Evolutionary conservation across 2,797 vertebrate species (phyloP).

Genomic region (Apogon talboti): DNA sequence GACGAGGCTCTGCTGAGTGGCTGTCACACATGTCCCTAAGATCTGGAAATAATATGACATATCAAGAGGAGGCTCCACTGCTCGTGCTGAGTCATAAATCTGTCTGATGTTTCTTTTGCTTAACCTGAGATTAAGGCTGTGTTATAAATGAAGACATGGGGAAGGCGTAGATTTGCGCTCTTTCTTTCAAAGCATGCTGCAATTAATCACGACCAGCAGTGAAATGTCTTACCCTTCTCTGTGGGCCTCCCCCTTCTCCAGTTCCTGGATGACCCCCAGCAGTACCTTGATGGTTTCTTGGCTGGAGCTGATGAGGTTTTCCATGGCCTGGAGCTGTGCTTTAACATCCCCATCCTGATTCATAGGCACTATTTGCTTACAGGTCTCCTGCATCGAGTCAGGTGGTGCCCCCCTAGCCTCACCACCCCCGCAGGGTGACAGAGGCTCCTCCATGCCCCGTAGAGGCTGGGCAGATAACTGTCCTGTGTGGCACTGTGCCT

Average conservation of each 20-base stretch:
- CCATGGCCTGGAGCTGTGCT: slow-evolving; percentile 99
- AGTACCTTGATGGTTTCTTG: slow-evolving; percentile 99
- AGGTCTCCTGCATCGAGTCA: slow-evolving; percentile 79
- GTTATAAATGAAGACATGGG: neutral
- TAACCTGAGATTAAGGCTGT: neutral
- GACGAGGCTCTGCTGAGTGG: slow-evolving; percentile 11
- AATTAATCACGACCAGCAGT: neutral
- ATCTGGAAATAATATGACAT: slow-evolving; percentile 26
- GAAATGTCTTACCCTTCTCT: slow-evolving; percentile 92
- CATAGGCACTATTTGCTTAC: slow-evolving; percentile 95
- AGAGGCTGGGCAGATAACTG: slow-evolving; percentile 83
- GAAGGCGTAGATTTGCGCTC: neutral
- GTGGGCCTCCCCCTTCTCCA: slow-evolving; percentile 98
- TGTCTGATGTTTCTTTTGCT: slow-evolving; percentile 11
- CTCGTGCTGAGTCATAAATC: slow-evolving; percentile 37
- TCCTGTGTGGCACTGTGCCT: slow-evolving; percentile 86
- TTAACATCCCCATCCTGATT: slow-evolving; percentile 95
- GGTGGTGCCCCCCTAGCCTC: slow-evolving; percentile 48
- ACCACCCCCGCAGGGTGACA: slow-evolving; percentile 41
- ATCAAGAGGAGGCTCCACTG: slow-evolving; percentile 2
- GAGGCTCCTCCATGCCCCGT: slow-evolving; percentile 77
- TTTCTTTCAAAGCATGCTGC: neutral
- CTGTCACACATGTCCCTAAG: slow-evolving; percentile 21
- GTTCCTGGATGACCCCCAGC: slow-evolving; percentile 97
- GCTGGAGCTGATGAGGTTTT: slow-evolving; percentile 97